Percentiles rank a stretch among this genome's conserved stretches.
Conservation (phyloP, 2,888 invertebrate genomes). For the Sturmia bella region DNA sequence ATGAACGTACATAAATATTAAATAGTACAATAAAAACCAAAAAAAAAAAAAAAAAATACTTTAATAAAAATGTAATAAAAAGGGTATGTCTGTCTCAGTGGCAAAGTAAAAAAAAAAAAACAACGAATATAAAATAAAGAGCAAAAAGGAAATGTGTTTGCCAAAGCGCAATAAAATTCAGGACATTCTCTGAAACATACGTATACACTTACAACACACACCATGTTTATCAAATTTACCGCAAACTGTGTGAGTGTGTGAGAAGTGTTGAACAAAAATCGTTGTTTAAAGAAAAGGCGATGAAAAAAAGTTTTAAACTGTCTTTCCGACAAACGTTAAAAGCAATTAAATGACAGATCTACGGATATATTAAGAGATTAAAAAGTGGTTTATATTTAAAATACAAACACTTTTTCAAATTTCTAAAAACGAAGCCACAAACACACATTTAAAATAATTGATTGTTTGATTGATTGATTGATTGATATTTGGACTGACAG, state of each 20-base stretch:
- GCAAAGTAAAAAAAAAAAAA: background rate
- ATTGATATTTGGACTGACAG: too few species aligned
- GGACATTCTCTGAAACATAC: background rate
- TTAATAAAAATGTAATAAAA: conserved; percentile 29
- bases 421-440: too few species aligned
- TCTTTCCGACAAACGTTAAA: conserved; percentile 16
- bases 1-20: conserved; percentile 55
- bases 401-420: too few species aligned
- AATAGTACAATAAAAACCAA: conserved; percentile 27
- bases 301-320: conserved; percentile 11
- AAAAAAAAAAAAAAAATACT: conserved; percentile 19
- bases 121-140: background rate
- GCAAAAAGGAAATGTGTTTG: background rate
- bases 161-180: background rate
- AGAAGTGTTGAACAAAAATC: background rate
- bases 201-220: background rate
- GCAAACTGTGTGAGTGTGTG: conserved; percentile 29
- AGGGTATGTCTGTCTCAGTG: too few species aligned
- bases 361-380: conserved; percentile 8
- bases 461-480: too few species aligned
- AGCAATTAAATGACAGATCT: conserved; percentile 18
- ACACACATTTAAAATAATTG: too few species aligned
- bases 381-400: conserved; percentile 12
- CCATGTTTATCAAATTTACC: conserved; percentile 14
- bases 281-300: background rate